Evolutionary conservation across 2,888 invertebrate genomes (phyloP).

Genomic region (Eustalomyia histrio): DNA sequence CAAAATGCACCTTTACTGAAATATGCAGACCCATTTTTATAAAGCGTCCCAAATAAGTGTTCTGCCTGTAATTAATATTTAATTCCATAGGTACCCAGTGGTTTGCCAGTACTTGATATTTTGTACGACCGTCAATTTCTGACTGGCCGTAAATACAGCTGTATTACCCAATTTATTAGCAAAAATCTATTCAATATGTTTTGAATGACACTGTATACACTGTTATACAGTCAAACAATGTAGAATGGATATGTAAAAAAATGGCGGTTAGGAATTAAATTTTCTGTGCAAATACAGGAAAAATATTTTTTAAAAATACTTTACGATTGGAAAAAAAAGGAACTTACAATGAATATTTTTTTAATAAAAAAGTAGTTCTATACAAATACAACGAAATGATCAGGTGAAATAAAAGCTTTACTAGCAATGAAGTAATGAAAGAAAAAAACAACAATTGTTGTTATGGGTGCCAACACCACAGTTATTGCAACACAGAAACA

Average conservation of each 20-base stretch:
- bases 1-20: no score
- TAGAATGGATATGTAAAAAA: conserved; percentile 2
- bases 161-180: no score
- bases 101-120: no score
- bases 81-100: no score
- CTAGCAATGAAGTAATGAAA: neutral
- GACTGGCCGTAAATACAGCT: no score
- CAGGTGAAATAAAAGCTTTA: conserved; percentile 14
- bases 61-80: no score
- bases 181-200: no score
- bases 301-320: neutral
- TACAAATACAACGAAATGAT: conserved; percentile 32
- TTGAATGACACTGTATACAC: no score
- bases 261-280: conserved; percentile 32
- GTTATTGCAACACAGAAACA: neutral
- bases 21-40: no score
- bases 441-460: conserved; percentile 10
- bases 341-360: conserved; percentile 21
- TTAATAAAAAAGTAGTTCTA: neutral
- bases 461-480: conserved; percentile 24
- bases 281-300: conserved; percentile 25
- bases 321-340: conserved; percentile 2
- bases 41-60: no score
- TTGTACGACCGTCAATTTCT: no score
- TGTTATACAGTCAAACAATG: conserved; percentile 36